Base-by-base conservation (phyloP, 2,113 vertebrate species). In the Lethenteron camtschaticum region DNA sequence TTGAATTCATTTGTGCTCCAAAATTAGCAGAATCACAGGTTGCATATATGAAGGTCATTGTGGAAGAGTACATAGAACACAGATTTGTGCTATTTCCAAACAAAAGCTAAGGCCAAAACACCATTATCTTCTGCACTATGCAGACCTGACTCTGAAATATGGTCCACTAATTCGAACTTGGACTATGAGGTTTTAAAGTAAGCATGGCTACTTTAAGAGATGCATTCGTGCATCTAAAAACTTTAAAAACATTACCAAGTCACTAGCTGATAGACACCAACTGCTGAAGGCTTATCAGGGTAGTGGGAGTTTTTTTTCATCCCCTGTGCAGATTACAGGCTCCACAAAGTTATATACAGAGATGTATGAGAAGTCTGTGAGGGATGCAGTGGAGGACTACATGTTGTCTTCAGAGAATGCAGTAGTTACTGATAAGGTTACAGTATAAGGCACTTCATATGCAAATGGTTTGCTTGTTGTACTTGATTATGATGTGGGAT, bases 131-230 rank as follows among this genome's bases (percentile, higher is more conserved):
- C 69, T 72, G 71, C 69, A 73, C 70, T 73, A 72, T 72, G 70
- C 68, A 5, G 55, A 75, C 59, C 70, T 74, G 59, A 72, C 12
- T 68, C 68, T 72, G 56, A 57, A 75, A 14, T 71, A 74, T 71
- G 71, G 71, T 70, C 72, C 69, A 69, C 71, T 76, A 56, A 72
- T 73, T 71, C 58, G 71, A 73, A 76, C 74, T 56, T 71, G 74
- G 71, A 75, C 74, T 18, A 71, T 73, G 73, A 18, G 13, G 41
- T 75, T 72, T 60, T 58, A 75, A 71, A 70, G 68, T 68, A 71
- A 73, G 68, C 70, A 72, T 69, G 18, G 68, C 16, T 71, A 70
- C 68, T 74, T 73, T 12, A 74, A 74, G 71, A 68, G 70, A 66
- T 72, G 68, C 10, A 73, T 72, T 68, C 70, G 73, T 69, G 56